Percentiles rank a stretch among this genome's conserved stretches.
Evolutionary conservation across 2,797 vertebrate species (phyloP).

Genomic region (Meriones psammophilus): DNA sequence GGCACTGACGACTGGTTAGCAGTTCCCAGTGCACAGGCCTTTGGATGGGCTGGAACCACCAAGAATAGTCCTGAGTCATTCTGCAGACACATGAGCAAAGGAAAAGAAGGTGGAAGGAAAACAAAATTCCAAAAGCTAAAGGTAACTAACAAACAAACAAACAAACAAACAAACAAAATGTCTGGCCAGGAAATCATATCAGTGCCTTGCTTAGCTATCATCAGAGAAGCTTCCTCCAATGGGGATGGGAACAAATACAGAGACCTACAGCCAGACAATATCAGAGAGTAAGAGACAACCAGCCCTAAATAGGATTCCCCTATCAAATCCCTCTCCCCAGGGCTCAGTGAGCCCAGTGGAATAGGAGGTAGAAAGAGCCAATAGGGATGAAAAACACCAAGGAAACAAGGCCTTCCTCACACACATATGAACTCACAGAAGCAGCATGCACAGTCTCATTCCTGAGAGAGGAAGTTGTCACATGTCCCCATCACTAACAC

Average conservation of each 20-base stretch:
- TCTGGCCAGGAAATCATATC: too few species aligned
- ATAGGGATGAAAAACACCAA: too few species aligned
- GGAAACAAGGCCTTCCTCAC: too few species aligned
- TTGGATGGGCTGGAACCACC: neutral
- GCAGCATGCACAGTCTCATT: neutral
- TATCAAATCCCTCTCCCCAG: too few species aligned
- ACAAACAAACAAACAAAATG: neutral
- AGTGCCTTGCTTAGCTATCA: too few species aligned
- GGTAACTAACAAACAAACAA: neutral
- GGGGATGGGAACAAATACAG: too few species aligned
- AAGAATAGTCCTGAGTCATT: neutral
- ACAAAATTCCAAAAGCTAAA: neutral
- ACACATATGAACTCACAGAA: neutral
- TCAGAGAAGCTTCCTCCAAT: too few species aligned
- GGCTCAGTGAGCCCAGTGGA: too few species aligned
- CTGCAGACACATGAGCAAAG: neutral
- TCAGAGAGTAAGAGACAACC: too few species aligned
- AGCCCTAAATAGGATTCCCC: too few species aligned
- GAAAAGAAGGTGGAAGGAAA: neutral
- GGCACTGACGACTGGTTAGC: neutral
- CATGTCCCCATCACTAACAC: neutral
- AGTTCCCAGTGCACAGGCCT: neutral
- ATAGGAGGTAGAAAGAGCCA: too few species aligned
- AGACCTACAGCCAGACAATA: too few species aligned
- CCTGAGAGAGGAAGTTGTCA: neutral